Evolutionary conservation across 2,113 vertebrate species (phyloP).

Genomic region (Chaenocephalus aceratus): DNA sequence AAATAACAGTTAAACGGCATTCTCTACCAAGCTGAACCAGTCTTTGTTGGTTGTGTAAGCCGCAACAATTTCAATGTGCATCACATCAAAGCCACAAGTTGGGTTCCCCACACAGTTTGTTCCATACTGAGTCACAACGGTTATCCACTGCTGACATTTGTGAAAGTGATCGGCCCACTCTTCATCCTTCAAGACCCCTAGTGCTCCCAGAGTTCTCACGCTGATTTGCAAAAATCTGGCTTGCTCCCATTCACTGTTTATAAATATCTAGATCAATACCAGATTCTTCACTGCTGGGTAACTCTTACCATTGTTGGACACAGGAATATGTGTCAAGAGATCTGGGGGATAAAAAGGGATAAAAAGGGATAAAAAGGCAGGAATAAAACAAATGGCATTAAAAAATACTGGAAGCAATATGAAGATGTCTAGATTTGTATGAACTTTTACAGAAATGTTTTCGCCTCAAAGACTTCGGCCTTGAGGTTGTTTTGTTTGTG

Average conservation of each 20-base stretch:
- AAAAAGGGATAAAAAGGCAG: neutral
- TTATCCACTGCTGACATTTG: neutral
- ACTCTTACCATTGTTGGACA: neutral
- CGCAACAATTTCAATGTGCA: conserved; percentile 35
- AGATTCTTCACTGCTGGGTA: conserved; percentile 16
- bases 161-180: conserved; percentile 28
- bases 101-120: conserved; percentile 33
- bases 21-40: neutral
- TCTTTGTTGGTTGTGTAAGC: conserved; percentile 14
- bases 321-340: neutral
- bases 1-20: neutral
- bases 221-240: neutral
- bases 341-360: neutral
- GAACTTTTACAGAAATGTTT: neutral
- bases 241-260: conserved; percentile 14
- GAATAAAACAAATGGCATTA: neutral
- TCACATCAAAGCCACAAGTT: conserved; percentile 26
- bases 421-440: neutral
- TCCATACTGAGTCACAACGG: conserved; percentile 40
- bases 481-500: conserved; percentile 4
- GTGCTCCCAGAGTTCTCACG: conserved; percentile 4
- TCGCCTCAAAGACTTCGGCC: conserved; percentile 5
- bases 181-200: conserved; percentile 18
- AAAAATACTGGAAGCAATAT: neutral
- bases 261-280: conserved; percentile 48